phyloP scores from a whole-genome alignment of 2,113 vertebrate species.

The Corythoichthys intestinalis region DNA sequence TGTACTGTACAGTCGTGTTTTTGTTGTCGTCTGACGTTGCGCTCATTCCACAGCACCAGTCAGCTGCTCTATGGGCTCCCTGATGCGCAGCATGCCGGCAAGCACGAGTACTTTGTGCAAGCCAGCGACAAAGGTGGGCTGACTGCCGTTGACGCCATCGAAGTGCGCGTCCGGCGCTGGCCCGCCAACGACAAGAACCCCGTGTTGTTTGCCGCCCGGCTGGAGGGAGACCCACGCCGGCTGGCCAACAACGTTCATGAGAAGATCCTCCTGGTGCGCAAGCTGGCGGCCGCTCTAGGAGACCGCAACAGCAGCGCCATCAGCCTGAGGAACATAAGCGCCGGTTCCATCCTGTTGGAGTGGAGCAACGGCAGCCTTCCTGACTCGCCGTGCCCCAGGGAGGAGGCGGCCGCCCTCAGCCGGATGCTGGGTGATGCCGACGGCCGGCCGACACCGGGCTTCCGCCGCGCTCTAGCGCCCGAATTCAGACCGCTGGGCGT shows the following conservation, averaged over 20 bases:
- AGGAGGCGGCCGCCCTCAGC: slow-evolving; percentile 81
- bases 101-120: slow-evolving; percentile 95
- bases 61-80: slow-evolving; percentile 94
- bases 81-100: slow-evolving; percentile 79
- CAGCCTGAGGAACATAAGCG: slow-evolving; percentile 83
- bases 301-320: slow-evolving; percentile 93
- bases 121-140: slow-evolving; percentile 91
- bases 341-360: slow-evolving; percentile 88
- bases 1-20: no score
- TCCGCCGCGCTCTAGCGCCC: slow-evolving; percentile 78
- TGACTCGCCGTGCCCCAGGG: slow-evolving; percentile 84
- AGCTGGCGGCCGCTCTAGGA: slow-evolving; percentile 82
- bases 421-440: slow-evolving; percentile 75
- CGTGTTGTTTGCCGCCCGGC: slow-evolving; percentile 81
- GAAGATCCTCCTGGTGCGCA: slow-evolving; percentile 92
- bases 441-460: slow-evolving; percentile 70
- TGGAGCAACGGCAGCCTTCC: slow-evolving; percentile 95
- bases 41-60: slow-evolving; percentile 75
- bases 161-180: slow-evolving; percentile 88
- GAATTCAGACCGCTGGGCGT: slow-evolving; percentile 85
- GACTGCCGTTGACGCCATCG: slow-evolving; percentile 86
- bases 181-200: slow-evolving; percentile 80
- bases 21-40: no score
- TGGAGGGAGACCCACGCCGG: slow-evolving; percentile 79
- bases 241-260: slow-evolving; percentile 83